Base-by-base conservation (phyloP, 2,113 vertebrate genomes). In the Misgurnus mizolepis region DNA sequence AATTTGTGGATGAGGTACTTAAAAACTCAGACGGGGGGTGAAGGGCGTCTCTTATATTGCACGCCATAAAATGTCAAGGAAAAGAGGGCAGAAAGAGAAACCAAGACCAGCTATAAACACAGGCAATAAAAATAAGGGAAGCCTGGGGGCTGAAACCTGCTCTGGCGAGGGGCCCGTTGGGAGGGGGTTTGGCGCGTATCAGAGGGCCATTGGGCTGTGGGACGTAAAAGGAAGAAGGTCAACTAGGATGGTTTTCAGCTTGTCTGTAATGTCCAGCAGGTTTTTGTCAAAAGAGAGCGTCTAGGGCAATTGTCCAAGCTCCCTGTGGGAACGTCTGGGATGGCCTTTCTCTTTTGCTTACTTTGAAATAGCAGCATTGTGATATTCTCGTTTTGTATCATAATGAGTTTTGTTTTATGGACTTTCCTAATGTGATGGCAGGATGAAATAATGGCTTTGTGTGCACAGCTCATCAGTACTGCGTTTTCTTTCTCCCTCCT, bases 21-120 rank as follows among this genome's bases (percentile, higher is more conserved):
- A 71, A 81, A 82, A 68, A 60, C 79, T 77, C 83, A 84, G 70
- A 80, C 72, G 80, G 67, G 83, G 62, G 70, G 45, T 12, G 76
- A n/a, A 40, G 67, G 71, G 66, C 67, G 34, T 85, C 80, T 76
- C 47, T 65, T 80, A 74, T 79, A 68, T 60, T 85, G 80, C 67
- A 27, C 9, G 55, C 39, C 14, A 34, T 78, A 82, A 85, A 85
- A 80, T 12, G 66, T 50, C 9, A 68, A 58, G 34, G 56, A 65
- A 82, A 67, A 58, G 74, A 65, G 68, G 39, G 76, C 64, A 79
- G 76, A 85, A 67, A 73, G 77, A 77, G 72, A 77, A 71, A 82
- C 56, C 18, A 50, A 76, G 83, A 68, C 60, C 60, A 17, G 77
- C 77, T 74, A 79, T 80, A 80, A 82, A 82, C 76, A 34, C 60